Evolutionary conservation across 2,113 vertebrate species (phyloP), one percentile per base, ranked within the genome.

Genomic region (Xiphophorus maculatus): DNA sequence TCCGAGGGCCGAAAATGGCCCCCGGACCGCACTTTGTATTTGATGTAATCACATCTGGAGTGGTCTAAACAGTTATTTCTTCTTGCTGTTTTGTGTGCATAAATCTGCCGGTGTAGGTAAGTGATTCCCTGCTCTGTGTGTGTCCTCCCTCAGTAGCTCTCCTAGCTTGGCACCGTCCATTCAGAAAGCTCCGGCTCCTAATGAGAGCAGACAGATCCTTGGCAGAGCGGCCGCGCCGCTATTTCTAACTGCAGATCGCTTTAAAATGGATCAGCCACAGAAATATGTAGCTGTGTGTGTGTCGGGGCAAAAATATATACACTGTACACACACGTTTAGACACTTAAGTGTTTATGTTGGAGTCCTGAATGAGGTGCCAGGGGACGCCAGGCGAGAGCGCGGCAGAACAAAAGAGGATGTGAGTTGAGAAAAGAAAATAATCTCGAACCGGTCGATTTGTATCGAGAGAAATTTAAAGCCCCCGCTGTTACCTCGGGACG

Each of bases 191-290:
- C 76, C 30, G 11, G 76, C 80, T 77, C 48, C 75, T 88, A 90
- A 93, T 84, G 80, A 78, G 84, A 90, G 88, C 82, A 82, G 91
- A 93, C 90, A 83, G 87, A 54, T 76, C 66, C 88, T 82, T 94
- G 92, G 90, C 91, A 84, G 74, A 40, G 63, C 19, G 44, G 69
- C 63, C 77, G 22, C 33, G 48, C 71, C 85, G 87, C 76, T 75
- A 70, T 74, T 88, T 73, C 84, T 79, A 61, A 85, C 72, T 81
- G 79, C 86, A 81, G 77, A 86, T 88, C 48, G 48, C 81, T 84
- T 89, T 90, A 77, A 90, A 88, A 89, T 84, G 76, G 76, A 86
- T 71, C 83, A 63, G 73, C 89, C 83, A 74, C 73, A 82, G 66
- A 88, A 81, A 86, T 73, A 66, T 63, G 82, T 60, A 32, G 65